phyloP scores from a whole-genome alignment of 2,113 vertebrate species.

The Polypterus senegalus region DNA sequence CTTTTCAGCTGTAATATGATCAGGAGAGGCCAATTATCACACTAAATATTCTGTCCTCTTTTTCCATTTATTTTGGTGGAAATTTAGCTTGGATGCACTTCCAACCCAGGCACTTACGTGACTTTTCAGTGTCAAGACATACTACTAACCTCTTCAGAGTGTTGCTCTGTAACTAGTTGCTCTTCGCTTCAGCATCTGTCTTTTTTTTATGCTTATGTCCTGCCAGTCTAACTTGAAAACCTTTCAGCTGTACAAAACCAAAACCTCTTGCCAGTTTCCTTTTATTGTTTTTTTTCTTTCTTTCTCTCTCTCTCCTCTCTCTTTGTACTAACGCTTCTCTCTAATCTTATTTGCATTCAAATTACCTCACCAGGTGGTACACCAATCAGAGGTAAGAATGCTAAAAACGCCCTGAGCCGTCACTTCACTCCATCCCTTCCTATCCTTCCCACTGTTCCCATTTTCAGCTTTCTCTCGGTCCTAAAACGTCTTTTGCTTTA shows the following conservation, averaged over 20 bases:
- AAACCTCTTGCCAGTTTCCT: constrained; percentile 18
- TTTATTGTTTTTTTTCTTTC: constrained; percentile 38
- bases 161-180: constrained; percentile 2
- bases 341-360: constrained; percentile 98
- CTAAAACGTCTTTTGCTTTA: constrained; percentile 34
- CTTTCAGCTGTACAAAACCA: no score
- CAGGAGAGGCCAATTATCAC: no score
- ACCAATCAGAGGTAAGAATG: constrained; percentile 99
- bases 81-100: no score
- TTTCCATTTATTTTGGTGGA: no score
- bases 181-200: neutral
- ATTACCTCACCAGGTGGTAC: constrained; percentile 99
- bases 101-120: neutral
- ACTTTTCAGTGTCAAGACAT: neutral
- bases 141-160: neutral
- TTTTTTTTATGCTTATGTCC: constrained; percentile 3
- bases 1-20: no score
- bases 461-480: constrained; percentile 48
- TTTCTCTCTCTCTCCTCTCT: constrained; percentile 50
- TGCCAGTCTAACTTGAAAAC: no score
- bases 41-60: no score
- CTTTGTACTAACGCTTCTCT: constrained; percentile 84
- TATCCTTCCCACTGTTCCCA: constrained; percentile 48
- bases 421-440: constrained; percentile 49
- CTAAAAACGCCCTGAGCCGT: constrained; percentile 63